A percentile compares a stretch with the other conserved stretches of the same genome.
These are phyloP conservation scores for Centropristis striata DNA, from an alignment of 2,113 vertebrate genomes.

Conservation along the genomic window DNA sequence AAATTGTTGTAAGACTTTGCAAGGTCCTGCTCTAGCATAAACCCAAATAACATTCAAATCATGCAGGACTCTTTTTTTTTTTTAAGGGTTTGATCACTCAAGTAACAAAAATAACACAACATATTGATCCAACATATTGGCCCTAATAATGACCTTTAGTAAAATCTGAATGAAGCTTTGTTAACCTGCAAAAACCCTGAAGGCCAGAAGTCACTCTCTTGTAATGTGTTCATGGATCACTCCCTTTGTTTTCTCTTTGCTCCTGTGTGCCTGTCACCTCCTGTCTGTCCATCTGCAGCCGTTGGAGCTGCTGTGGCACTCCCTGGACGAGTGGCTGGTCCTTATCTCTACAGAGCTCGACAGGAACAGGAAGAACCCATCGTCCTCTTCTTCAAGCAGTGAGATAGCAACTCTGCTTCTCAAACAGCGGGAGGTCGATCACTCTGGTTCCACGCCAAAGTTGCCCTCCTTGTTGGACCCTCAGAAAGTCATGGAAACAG, in stretches of 20 bases:
- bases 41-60: background rate
- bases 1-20: background rate
- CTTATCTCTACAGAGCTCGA: slow-evolving; percentile 96
- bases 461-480: slow-evolving; percentile 61
- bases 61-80: background rate
- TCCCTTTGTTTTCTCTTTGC: background rate
- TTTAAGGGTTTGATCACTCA: background rate
- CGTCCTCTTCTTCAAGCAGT: slow-evolving; percentile 74
- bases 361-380: slow-evolving; percentile 88
- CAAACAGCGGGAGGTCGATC: slow-evolving; percentile 88
- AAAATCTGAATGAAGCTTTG: background rate
- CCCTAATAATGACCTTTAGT: background rate
- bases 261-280: background rate
- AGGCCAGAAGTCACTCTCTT: background rate
- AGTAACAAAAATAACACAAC: background rate
- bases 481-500: slow-evolving; percentile 83
- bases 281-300: slow-evolving; percentile 84
- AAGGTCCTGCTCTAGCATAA: background rate
- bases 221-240: background rate
- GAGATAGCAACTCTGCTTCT: slow-evolving; percentile 88
- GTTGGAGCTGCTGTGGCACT: slow-evolving; percentile 97
- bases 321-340: slow-evolving; percentile 97
- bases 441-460: slow-evolving; percentile 29
- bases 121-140: no score
- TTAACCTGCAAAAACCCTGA: slow-evolving; percentile 11